A percentile compares a stretch with the other conserved stretches of the same genome.
These are phyloP conservation scores for Mythimna loreyi DNA, from an alignment of 2,888 invertebrate species.

Conservation along the genomic window DNA sequence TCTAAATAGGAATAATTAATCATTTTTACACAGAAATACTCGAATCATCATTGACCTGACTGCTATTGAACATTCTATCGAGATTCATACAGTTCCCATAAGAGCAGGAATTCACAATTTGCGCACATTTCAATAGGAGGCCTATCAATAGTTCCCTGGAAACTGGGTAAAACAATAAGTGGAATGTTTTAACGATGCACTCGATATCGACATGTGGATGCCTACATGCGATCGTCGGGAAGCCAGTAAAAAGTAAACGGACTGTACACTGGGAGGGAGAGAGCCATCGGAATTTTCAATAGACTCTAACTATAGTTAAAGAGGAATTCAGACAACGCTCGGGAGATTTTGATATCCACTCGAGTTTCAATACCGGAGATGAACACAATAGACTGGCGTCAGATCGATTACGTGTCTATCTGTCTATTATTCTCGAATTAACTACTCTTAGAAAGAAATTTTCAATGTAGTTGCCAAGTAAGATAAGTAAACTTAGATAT, in stretches of 20 bases:
- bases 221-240: slow-evolving; percentile 22
- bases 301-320: slow-evolving; percentile 44
- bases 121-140: slow-evolving; percentile 28
- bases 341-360: slow-evolving; percentile 46
- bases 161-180: slow-evolving; percentile 44
- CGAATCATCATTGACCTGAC: slow-evolving; percentile 8
- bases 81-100: slow-evolving; percentile 17
- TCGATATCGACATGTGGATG: slow-evolving; percentile 43
- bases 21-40: background rate
- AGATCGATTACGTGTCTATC: slow-evolving; percentile 28
- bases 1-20: background rate
- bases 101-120: slow-evolving; percentile 22
- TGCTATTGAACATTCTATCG: slow-evolving; percentile 18
- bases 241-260: slow-evolving; percentile 39
- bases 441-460: background rate
- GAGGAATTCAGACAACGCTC: slow-evolving; percentile 40
- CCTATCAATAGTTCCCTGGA: slow-evolving; percentile 20
- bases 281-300: slow-evolving; percentile 44
- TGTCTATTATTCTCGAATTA: slow-evolving; percentile 20
- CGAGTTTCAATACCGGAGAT: slow-evolving; percentile 46
- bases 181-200: slow-evolving; percentile 41
- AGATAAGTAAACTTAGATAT: no score
- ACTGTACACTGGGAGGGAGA: slow-evolving; percentile 20
- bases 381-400: slow-evolving; percentile 41
- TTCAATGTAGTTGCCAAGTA: background rate